Percentiles rank a stretch among this genome's conserved stretches.
Conservation (phyloP, 2,888 invertebrate species). For the Amblyjoppa fuscipennis region DNA sequence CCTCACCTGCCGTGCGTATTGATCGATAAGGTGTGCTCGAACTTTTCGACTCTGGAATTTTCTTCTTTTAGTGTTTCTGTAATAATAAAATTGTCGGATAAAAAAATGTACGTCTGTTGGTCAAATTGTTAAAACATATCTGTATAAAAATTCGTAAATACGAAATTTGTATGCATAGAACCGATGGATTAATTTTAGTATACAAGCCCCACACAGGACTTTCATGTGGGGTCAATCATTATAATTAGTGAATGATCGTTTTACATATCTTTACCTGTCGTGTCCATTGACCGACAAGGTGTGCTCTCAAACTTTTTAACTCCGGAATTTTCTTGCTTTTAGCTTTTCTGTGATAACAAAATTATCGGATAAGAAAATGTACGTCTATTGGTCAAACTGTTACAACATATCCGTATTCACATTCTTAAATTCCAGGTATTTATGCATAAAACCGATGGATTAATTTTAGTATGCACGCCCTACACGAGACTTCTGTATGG, state of each 20-base stretch:
- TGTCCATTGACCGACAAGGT: not conserved
- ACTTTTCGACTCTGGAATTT: not conserved
- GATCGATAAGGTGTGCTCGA: not conserved
- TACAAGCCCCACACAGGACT: not conserved
- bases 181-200: no score
- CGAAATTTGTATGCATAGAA: no score
- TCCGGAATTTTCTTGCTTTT: not conserved
- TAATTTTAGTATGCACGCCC: no score
- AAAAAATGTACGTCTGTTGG: no score
- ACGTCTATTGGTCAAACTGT: no score
- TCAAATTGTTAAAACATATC: no score
- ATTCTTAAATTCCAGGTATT: no score
- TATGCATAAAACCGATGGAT: no score
- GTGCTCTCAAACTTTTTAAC: not conserved
- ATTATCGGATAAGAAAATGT: no score
- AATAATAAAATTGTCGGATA: not conserved
- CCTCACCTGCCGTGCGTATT: not conserved
- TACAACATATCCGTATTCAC: no score
- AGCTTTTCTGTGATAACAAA: no score
- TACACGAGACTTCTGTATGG: not conserved
- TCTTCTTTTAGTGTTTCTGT: not conserved
- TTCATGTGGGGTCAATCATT: not conserved
- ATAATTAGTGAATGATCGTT: not conserved
- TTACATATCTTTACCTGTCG: not conserved
- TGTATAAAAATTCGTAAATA: no score